Evolutionary conservation across 2,113 vertebrate species (phyloP).

Genomic region (Paraplagusia blochii): DNA sequence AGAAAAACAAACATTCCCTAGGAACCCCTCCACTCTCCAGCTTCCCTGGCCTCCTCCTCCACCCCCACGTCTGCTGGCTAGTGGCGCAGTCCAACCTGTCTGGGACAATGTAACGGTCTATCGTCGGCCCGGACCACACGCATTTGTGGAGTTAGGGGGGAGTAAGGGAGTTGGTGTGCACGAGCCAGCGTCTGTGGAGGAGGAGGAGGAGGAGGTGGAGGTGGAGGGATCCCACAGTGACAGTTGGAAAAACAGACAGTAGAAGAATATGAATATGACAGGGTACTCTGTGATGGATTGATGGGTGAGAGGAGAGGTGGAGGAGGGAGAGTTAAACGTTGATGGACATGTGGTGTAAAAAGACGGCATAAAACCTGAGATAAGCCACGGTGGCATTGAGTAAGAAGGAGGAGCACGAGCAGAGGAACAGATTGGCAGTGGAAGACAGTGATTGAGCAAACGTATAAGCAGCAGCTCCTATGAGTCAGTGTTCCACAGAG

Average conservation of each 20-base stretch:
- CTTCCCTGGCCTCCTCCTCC: neutral
- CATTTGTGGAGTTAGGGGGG: slow-evolving; percentile 26
- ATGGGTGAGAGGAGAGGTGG: slow-evolving; percentile 40
- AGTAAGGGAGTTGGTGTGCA: slow-evolving; percentile 8
- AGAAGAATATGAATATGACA: slow-evolving; percentile 47
- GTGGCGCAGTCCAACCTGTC: slow-evolving; percentile 70
- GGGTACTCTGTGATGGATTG: slow-evolving; percentile 49
- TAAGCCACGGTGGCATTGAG: slow-evolving; percentile 18
- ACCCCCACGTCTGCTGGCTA: slow-evolving; percentile 48
- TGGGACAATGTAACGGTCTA: slow-evolving; percentile 76
- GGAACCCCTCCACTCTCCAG: slow-evolving; percentile 40
- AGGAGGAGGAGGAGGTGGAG: slow-evolving; percentile 5
- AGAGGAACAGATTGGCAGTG: slow-evolving; percentile 39
- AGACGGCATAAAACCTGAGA: slow-evolving; percentile 1
- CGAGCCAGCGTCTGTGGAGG: slow-evolving; percentile 28
- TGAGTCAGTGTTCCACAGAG: slow-evolving; percentile 52
- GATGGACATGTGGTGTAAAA: slow-evolving; percentile 24
- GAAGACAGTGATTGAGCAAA: slow-evolving; percentile 44
- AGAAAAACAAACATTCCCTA: slow-evolving; percentile 76
- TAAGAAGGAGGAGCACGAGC: slow-evolving; percentile 21
- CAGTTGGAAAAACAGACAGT: slow-evolving; percentile 62
- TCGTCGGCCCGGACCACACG: slow-evolving; percentile 72
- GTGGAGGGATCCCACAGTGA: slow-evolving; percentile 40
- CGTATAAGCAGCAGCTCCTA: slow-evolving; percentile 46
- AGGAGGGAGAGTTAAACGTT: slow-evolving; percentile 1